Percentiles rank a stretch among this genome's conserved stretches.
Evolutionary conservation across 2,888 invertebrate species (phyloP).

Genomic region (Netelia melanura): DNA sequence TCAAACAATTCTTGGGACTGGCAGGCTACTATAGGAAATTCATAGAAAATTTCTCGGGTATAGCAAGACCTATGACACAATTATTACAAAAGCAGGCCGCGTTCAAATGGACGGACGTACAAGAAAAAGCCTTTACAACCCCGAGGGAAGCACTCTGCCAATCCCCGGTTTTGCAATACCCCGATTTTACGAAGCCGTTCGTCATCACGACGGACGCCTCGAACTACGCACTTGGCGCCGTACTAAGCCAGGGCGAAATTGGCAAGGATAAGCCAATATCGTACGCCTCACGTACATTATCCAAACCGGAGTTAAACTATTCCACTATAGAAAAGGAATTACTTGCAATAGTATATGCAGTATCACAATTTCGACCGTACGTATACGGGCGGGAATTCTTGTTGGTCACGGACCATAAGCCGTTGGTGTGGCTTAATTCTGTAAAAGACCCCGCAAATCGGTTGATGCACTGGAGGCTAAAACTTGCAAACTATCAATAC

Average conservation of each 20-base stretch:
- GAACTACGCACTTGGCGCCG: no score
- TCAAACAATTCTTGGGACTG: neutral
- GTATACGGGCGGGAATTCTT: no score
- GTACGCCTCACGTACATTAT: no score
- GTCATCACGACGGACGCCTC: neutral
- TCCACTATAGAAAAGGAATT: neutral
- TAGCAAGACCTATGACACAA: neutral
- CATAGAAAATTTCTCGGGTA: neutral
- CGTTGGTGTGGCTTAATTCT: neutral
- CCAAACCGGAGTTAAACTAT: no score
- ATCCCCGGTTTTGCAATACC: no score
- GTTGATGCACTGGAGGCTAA: neutral
- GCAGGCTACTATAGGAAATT: no score
- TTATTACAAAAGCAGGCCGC: neutral
- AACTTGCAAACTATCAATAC: neutral
- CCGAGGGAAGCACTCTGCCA: no score
- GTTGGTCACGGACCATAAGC: constrained; percentile 11
- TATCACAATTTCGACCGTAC: neutral
- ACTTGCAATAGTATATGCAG: neutral
- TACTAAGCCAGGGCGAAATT: neutral
- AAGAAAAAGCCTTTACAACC: neutral
- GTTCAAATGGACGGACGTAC: neutral
- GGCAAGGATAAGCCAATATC: constrained; percentile 39
- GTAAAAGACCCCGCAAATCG: neutral
- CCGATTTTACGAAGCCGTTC: neutral